Conservation (phyloP, 1,140 invertebrate genomes). For the Sesamia nonagrioides region DNA sequence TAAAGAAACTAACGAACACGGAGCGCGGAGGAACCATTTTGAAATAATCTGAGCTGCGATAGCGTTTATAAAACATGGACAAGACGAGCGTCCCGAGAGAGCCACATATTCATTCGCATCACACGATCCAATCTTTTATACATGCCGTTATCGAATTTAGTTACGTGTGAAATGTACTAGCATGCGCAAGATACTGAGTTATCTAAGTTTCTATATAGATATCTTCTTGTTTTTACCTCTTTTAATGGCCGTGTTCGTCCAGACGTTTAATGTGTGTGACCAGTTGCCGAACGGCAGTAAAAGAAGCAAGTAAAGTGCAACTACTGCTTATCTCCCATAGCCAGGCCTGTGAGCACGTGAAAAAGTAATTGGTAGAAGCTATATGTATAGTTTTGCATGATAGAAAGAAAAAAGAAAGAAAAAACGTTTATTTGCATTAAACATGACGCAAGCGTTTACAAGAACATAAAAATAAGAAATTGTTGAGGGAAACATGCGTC, state of each 20-base stretch:
- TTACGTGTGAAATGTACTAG: conserved; percentile 16
- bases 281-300: background rate
- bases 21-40: conserved; percentile 14
- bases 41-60: conserved; percentile 37
- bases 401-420: too few species aligned
- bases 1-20: conserved; percentile 15
- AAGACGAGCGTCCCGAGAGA: background rate
- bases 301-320: conserved; percentile 23
- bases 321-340: background rate
- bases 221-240: background rate
- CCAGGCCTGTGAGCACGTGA: background rate
- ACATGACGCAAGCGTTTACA: too few species aligned
- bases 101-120: conserved; percentile 40
- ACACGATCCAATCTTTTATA: conserved; percentile 30
- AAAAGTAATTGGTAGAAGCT: background rate
- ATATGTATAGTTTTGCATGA: background rate
- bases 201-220: background rate
- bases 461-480: too few species aligned
- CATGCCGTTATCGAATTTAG: conserved; percentile 28
- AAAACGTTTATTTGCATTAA: too few species aligned
- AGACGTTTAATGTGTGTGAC: conserved; percentile 1
- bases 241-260: conserved; percentile 14
- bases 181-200: background rate
- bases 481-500: too few species aligned
- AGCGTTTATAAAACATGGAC: conserved; percentile 44